Evolutionary conservation across 1,140 invertebrate species (phyloP), one percentile per base, ranked within the genome.

Genomic region (Ruditapes philippinarum): DNA sequence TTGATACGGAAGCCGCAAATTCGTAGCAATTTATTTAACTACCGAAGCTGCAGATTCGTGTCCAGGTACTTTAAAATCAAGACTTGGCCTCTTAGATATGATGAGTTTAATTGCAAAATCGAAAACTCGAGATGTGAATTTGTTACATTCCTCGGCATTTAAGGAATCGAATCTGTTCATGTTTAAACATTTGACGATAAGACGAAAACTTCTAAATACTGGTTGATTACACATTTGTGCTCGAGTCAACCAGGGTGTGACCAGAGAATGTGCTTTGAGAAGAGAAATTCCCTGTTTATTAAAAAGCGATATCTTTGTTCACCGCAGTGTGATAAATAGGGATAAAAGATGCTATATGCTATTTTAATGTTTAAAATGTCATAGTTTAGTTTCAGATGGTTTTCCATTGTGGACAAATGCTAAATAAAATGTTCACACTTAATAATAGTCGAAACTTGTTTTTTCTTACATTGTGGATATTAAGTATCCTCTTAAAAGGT

Each of bases 121-220:
- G 79, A 81, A 81, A 42, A n/a, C 25, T 60, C 33, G 33, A 36
- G 51, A 80, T 57, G 33, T 40, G 38, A 81, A 81, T 81, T 62
- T 65, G 60, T 25, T 65, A 60, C 54, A 81, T 65, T 65, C 79
- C 79, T 28, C 31, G 65, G 79, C 51, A 40, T 81, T 81, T 62
- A 45, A 81, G 79, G 79, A 81, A 65, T 81, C 79, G 28, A 81
- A 81, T 81, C 51, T 42, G 57, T 57, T 81, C 11, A 36, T 81
- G 54, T 81, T 81, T 81, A 65, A 74, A 81, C 45, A 78, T 38
- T 45, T 28, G 33, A 33, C 25, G 79, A 81, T 81, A 81, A 81
- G 54, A 62, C n/a, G 54, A 42, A 54, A 33, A 65, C 25, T 28
- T 81, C 40, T 81, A 57, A 62, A 81, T 42, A 45, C 31, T 65